Evolutionary conservation across 2,888 invertebrate species (phyloP).

Genomic region (Caenorhabditis virilis): DNA sequence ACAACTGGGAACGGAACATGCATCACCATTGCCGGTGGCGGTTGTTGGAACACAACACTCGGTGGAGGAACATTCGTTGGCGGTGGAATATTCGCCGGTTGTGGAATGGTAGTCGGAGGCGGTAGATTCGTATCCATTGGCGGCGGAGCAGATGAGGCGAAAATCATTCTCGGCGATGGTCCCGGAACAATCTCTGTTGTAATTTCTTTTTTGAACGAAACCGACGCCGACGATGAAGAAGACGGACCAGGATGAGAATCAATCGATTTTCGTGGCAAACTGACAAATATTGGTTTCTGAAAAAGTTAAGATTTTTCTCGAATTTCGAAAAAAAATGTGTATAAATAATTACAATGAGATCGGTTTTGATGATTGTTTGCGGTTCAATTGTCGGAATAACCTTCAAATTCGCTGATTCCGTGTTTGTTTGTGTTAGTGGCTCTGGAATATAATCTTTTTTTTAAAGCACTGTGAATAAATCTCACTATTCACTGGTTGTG

Average conservation of each 20-base stretch:
- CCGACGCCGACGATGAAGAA: neutral
- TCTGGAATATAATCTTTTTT: too few relatives aligned
- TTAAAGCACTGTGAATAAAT: too few relatives aligned
- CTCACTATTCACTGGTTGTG: too few relatives aligned
- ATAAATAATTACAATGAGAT: neutral
- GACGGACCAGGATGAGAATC: neutral
- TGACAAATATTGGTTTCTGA: neutral
- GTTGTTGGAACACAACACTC: constrained; percentile 1
- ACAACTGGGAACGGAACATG: constrained; percentile 13
- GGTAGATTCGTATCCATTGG: too few relatives aligned
- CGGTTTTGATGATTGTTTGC: neutral
- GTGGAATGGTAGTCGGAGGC: too few relatives aligned
- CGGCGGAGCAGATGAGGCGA: too few relatives aligned
- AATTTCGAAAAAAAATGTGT: neutral
- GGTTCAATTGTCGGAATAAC: too few relatives aligned
- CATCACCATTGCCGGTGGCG: constrained; percentile 2
- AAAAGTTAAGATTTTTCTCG: neutral
- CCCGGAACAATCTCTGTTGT: constrained; percentile 1
- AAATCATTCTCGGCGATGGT: constrained; percentile 1
- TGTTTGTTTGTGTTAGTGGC: too few relatives aligned
- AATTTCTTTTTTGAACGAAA: neutral
- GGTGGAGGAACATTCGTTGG: too few relatives aligned
- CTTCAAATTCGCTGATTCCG: too few relatives aligned
- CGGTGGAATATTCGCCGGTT: too few relatives aligned
- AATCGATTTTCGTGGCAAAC: constrained; percentile 2